Evolutionary conservation across 2,797 vertebrate species (phyloP), one percentile per base, ranked within the genome.

Genomic region (Chaunax sp.): DNA sequence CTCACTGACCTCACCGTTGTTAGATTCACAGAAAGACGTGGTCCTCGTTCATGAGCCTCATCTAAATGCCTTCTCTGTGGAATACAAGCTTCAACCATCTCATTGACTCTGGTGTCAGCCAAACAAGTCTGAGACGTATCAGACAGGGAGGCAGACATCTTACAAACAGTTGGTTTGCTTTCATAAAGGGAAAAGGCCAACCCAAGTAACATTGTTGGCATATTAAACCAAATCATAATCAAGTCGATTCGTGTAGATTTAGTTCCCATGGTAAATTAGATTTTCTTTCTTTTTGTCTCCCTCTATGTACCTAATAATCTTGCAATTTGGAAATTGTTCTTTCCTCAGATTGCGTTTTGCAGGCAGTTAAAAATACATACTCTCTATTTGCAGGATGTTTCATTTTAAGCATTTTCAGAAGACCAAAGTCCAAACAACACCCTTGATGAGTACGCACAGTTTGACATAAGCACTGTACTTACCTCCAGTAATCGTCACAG

Each of bases 401-500:
- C 20, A 78, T 86, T 88, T 79, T 75, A 86, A 85, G 88, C 81
- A 80, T 80, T 86, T 86, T 88, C 69, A 79, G 72, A 75, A 50
- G 70, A 85, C 75, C 61, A 59, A 75, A 88, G 70, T 82, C 59
- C 67, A 84, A 88, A 89, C 89, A 89, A 66, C 84, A 78, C 81
- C 76, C 67, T 87, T 83, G 87, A 92, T 86, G 89, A 91, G 82
- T 63, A 72, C 30, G 81, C 73, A 55, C 75, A 87, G 81, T 81
- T 77, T 64, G 77, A 78, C 82, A 76, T 78, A 62, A 80, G 85
- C 74, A 75, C 75, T 86, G 77, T 85, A 87, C 91, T 92, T 87
- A 90, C 82, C 71, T 90, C 88, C 86, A 76, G 85, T 86, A 78
- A 89, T 81, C 51, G 84, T 92, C 91, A 92, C 90, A 91, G 90